phyloP scores from a whole-genome alignment of 2,888 invertebrate species.

The Xanthia icteritia region DNA sequence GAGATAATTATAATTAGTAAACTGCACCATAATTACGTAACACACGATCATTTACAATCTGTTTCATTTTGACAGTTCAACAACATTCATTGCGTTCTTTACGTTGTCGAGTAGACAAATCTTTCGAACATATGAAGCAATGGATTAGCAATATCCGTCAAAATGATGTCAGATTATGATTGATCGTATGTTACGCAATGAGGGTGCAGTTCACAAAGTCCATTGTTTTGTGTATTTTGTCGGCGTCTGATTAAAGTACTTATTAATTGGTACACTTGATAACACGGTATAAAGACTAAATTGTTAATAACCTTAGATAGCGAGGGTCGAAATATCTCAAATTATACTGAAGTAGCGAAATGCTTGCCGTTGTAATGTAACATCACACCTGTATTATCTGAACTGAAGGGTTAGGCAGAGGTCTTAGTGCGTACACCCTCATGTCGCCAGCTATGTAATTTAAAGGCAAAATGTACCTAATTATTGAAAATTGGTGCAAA shows the following conservation, averaged over 20 bases:
- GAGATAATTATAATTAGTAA: constrained; percentile 4
- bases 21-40: too few relatives aligned
- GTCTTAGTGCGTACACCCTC: not conserved
- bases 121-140: too few relatives aligned
- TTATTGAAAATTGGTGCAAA: not conserved
- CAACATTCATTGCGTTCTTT: too few relatives aligned
- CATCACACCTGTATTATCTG: not conserved
- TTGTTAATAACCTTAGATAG: constrained; percentile 23
- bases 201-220: too few relatives aligned
- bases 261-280: too few relatives aligned
- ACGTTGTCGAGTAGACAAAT: too few relatives aligned
- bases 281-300: constrained; percentile 29
- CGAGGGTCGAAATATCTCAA: not conserved
- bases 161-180: too few relatives aligned
- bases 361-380: not conserved
- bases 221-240: constrained; percentile 21
- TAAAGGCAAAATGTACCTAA: not conserved
- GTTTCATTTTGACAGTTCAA: too few relatives aligned
- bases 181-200: too few relatives aligned
- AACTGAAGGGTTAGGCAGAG: not conserved
- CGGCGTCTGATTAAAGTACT: not conserved
- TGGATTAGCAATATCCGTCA: too few relatives aligned
- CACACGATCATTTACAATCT: too few relatives aligned
- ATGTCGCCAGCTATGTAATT: not conserved
- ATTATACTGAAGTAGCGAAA: constrained; percentile 1